These are phyloP conservation scores for Sula dactylatra DNA, from an alignment of 2,113 vertebrate species.

Conservation along the genomic window DNA sequence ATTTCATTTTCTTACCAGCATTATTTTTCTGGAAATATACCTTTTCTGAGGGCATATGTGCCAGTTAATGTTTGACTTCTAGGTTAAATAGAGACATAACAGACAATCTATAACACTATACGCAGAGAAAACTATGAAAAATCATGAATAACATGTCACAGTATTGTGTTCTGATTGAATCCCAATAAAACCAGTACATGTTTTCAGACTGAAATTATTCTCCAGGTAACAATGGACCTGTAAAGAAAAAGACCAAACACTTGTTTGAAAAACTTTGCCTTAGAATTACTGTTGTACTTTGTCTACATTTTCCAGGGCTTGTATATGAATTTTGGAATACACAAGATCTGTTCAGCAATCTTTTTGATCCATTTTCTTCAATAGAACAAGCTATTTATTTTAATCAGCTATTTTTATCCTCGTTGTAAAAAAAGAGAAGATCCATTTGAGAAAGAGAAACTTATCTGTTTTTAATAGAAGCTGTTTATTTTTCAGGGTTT, in stretches of 20 bases:
- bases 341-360: neutral
- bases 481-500: constrained; percentile 75
- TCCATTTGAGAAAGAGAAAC: neutral
- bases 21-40: neutral
- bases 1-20: neutral
- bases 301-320: neutral
- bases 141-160: fast-evolving
- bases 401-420: neutral
- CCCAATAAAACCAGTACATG: neutral
- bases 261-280: neutral
- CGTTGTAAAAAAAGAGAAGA: neutral
- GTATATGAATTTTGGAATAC: neutral
- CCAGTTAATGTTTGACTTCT: neutral
- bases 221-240: neutral
- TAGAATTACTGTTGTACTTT: neutral
- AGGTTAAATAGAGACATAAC: neutral
- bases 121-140: neutral
- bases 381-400: neutral
- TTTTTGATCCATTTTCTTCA: neutral
- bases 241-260: neutral
- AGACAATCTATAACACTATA: neutral
- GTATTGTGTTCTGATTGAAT: neutral
- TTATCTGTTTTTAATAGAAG: neutral
- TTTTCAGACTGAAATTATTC: neutral
- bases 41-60: neutral